A percentile compares a stretch with the other conserved stretches of the same genome.
Conservation (phyloP, 2,797 vertebrate genomes). For the Ammospiza maritima region DNA sequence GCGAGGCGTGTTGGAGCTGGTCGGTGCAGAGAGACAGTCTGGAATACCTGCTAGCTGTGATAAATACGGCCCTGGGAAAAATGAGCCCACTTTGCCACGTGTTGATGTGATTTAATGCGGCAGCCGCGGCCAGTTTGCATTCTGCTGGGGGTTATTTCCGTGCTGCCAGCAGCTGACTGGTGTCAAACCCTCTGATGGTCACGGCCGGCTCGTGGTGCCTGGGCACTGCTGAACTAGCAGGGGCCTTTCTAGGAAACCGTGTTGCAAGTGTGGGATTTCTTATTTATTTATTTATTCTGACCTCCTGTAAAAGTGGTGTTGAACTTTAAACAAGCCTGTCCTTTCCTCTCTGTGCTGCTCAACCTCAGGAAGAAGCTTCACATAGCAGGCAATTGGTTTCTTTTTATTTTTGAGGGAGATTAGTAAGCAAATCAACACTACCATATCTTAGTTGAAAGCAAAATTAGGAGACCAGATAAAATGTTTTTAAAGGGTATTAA, state of each 20-base stretch:
- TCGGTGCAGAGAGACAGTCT: neutral
- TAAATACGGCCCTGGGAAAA: neutral
- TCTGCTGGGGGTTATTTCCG: slow-evolving; percentile 44
- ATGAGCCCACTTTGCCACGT: neutral
- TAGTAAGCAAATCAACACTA: neutral
- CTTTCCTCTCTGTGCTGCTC: neutral
- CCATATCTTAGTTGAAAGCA: neutral
- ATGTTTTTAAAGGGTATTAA: neutral
- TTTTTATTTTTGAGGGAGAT: neutral
- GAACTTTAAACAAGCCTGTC: slow-evolving; percentile 3
- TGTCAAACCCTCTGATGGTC: neutral
- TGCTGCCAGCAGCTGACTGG: slow-evolving; percentile 23
- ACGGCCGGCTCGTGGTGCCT: neutral
- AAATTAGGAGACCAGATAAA: neutral
- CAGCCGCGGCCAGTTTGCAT: neutral
- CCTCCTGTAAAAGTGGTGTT: neutral
- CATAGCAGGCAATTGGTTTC: neutral
- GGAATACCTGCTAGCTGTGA: neutral
- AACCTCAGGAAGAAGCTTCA: neutral
- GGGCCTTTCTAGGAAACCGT: slow-evolving; percentile 68
- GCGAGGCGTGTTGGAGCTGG: neutral
- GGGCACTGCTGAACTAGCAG: slow-evolving; percentile 38
- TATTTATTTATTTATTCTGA: neutral
- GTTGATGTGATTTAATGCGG: slow-evolving; percentile 12
- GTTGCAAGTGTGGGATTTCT: neutral